phyloP scores from a whole-genome alignment of 2,888 invertebrate species.

The Lithodes maja region DNA sequence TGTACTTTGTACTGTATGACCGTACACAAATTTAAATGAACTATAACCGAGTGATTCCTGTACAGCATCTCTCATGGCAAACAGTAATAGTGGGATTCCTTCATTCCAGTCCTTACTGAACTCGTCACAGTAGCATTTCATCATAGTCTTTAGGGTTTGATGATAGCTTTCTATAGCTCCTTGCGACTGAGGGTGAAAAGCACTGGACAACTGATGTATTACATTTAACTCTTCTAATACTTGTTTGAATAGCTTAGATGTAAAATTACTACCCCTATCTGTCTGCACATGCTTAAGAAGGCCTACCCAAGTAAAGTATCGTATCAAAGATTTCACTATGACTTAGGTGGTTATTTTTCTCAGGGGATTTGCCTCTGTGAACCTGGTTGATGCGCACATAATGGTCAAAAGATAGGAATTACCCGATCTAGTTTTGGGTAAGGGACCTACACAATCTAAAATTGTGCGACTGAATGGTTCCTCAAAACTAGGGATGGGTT shows the following conservation, averaged over 20 bases:
- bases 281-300: conserved; percentile 17
- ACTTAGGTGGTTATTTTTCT: neutral
- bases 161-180: neutral
- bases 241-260: conserved; percentile 11
- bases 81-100: neutral
- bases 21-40: conserved; percentile 12
- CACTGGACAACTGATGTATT: neutral
- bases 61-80: conserved; percentile 11
- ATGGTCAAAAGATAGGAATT: neutral
- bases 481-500: neutral
- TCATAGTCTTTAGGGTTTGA: conserved; percentile 6
- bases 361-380: conserved; percentile 23
- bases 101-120: conserved; percentile 16
- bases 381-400: conserved; percentile 22
- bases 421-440: neutral
- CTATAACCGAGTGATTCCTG: conserved; percentile 3
- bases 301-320: conserved; percentile 11
- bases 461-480: conserved; percentile 6
- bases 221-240: neutral
- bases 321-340: conserved; percentile 9
- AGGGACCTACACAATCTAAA: conserved; percentile 15
- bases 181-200: conserved; percentile 26
- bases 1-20: no score
- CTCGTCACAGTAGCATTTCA: conserved; percentile 2
- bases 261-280: conserved; percentile 38